Conservation (phyloP, 1,140 invertebrate species). For the Nephotettix cincticeps region DNA sequence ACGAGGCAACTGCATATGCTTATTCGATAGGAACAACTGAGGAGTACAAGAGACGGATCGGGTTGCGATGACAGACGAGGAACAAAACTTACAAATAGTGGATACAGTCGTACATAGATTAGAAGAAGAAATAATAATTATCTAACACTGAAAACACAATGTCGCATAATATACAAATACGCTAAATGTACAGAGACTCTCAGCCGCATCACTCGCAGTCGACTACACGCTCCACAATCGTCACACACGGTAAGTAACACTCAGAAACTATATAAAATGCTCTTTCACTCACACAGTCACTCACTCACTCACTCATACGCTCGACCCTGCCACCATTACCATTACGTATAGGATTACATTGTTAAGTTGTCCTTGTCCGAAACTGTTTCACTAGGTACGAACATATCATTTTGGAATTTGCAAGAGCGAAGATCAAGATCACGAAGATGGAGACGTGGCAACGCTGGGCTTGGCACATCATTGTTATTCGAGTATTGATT, state of each 20-base stretch:
- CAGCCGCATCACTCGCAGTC: too few relatives aligned
- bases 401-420: conserved; percentile 3
- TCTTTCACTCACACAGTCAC: too few relatives aligned
- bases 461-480: conserved; percentile 6
- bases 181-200: background rate
- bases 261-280: too few relatives aligned
- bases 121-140: background rate
- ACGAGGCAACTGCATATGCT: conserved; percentile 20
- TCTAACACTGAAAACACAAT: conserved; percentile 3
- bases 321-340: background rate
- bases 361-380: conserved; percentile 9
- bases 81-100: background rate
- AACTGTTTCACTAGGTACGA: background rate
- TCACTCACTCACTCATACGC: background rate
- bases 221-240: too few relatives aligned
- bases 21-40: conserved; percentile 9
- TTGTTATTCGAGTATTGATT: conserved; percentile 5
- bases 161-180: conserved; percentile 2
- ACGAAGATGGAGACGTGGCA: background rate
- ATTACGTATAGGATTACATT: conserved; percentile 24
- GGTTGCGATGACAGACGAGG: background rate
- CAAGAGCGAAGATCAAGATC: conserved; percentile 3
- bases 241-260: too few relatives aligned
- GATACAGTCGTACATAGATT: conserved; percentile 18
- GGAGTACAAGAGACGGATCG: background rate